A percentile compares a stretch with the other conserved stretches of the same genome.
These are phyloP conservation scores for Temnothorax curvispinosus DNA, from an alignment of 1,140 invertebrate genomes.

Conservation along the genomic window DNA sequence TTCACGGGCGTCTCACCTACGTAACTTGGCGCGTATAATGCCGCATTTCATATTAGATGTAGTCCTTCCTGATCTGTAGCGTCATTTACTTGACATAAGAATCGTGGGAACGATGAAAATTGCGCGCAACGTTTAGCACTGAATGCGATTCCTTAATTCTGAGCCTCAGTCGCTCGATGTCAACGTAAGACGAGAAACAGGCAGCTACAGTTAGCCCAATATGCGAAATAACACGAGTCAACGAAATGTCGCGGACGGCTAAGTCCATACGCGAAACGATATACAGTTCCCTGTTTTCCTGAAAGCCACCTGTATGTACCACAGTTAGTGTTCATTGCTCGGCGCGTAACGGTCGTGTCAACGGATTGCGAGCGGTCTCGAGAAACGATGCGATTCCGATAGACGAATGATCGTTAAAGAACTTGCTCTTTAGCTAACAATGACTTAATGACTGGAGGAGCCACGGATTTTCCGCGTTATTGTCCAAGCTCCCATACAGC, in stretches of 20 bases:
- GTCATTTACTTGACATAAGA: neutral
- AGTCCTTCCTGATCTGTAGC: neutral
- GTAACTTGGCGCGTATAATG: slow-evolving; percentile 6
- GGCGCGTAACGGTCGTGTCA: slow-evolving; percentile 34
- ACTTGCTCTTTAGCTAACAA: neutral
- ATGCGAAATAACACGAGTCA: neutral
- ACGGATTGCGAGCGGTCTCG: slow-evolving; percentile 24
- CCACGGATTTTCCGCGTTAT: slow-evolving; percentile 14
- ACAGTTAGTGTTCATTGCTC: slow-evolving; percentile 70
- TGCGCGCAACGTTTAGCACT: neutral
- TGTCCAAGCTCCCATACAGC: slow-evolving; percentile 47
- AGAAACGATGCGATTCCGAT: slow-evolving; percentile 26
- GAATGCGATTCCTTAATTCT: neutral
- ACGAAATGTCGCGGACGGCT: slow-evolving; percentile 34
- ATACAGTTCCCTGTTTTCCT: slow-evolving; percentile 7
- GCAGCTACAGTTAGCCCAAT: neutral
- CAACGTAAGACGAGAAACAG: neutral
- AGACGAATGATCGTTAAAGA: slow-evolving; percentile 6
- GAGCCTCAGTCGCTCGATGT: neutral
- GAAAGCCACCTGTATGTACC: slow-evolving; percentile 57
- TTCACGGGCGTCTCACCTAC: neutral
- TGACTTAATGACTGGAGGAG: neutral
- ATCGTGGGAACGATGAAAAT: neutral
- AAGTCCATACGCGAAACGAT: slow-evolving; percentile 40
- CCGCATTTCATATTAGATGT: slow-evolving; percentile 6